Evolutionary conservation across 2,113 vertebrate species (phyloP).

Genomic region (Mesitornis unicolor): DNA sequence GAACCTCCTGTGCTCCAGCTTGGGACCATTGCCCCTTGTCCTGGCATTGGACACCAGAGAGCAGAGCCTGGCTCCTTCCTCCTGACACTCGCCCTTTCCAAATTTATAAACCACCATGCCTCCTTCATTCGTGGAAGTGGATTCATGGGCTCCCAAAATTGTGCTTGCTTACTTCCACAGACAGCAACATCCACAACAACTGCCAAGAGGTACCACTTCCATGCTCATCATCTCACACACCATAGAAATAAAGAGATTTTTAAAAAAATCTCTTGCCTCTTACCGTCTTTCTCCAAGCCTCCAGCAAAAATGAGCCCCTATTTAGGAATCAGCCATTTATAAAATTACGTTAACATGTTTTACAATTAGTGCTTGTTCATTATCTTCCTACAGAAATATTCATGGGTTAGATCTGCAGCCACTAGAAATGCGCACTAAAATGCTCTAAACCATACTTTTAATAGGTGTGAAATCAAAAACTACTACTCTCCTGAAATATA

Average conservation of each 20-base stretch:
- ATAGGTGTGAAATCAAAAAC: neutral
- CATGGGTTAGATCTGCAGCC: neutral
- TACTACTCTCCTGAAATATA: too few relatives aligned
- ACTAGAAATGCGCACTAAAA: neutral
- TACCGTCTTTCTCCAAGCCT: neutral
- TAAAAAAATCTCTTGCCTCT: neutral
- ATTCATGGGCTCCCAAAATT: neutral
- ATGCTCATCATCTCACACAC: neutral
- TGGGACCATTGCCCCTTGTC: too few relatives aligned
- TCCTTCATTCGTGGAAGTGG: neutral
- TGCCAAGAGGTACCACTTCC: neutral
- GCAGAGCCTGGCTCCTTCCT: too few relatives aligned
- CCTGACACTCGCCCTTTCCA: too few relatives aligned
- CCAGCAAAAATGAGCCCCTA: neutral
- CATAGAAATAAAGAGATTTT: neutral
- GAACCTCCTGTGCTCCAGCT: too few relatives aligned
- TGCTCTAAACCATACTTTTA: neutral
- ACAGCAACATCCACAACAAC: neutral
- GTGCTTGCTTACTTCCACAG: neutral
- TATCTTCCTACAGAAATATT: neutral
- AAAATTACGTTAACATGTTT: neutral
- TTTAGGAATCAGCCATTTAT: neutral
- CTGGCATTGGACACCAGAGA: too few relatives aligned
- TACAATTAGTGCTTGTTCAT: neutral
- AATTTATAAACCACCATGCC: accelerated